Evolutionary conservation across 2,888 invertebrate species (phyloP).

Genomic region (Metalampra italica): DNA sequence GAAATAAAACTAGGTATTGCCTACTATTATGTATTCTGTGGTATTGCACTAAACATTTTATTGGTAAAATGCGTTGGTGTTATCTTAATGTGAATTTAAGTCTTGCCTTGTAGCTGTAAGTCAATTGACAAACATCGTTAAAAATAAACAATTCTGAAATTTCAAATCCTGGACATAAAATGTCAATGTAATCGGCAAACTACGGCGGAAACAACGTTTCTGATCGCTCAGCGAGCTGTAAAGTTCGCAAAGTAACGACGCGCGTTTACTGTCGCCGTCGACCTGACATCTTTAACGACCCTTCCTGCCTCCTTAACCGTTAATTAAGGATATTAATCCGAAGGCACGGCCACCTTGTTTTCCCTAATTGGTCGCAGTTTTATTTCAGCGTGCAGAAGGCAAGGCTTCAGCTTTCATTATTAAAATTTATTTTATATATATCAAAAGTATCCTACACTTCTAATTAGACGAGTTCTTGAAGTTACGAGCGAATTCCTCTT

Average conservation of each 20-base stretch:
- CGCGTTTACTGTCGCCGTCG: conserved; percentile 40
- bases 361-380: conserved; percentile 72
- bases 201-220: background rate
- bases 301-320: conserved; percentile 55
- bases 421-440: conserved; percentile 46
- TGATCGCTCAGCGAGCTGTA: background rate
- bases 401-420: conserved; percentile 53
- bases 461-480: conserved; percentile 9
- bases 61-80: no score
- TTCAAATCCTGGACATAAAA: background rate
- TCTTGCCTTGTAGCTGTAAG: no score
- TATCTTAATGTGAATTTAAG: no score
- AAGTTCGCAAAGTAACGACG: conserved; percentile 6
- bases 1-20: no score
- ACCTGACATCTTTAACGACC: conserved; percentile 52
- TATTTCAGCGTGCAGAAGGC: conserved; percentile 52
- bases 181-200: background rate
- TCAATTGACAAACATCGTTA: no score
- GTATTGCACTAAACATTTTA: no score
- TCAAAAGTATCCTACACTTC: conserved; percentile 26
- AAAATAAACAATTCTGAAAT: no score
- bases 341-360: conserved; percentile 70
- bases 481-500: conserved; percentile 5
- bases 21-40: no score
- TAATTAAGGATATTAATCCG: conserved; percentile 67